A percentile compares a stretch with the other conserved stretches of the same genome.
These are phyloP conservation scores for Osmerus mordax DNA, from an alignment of 2,113 vertebrate genomes.

Conservation along the genomic window DNA sequence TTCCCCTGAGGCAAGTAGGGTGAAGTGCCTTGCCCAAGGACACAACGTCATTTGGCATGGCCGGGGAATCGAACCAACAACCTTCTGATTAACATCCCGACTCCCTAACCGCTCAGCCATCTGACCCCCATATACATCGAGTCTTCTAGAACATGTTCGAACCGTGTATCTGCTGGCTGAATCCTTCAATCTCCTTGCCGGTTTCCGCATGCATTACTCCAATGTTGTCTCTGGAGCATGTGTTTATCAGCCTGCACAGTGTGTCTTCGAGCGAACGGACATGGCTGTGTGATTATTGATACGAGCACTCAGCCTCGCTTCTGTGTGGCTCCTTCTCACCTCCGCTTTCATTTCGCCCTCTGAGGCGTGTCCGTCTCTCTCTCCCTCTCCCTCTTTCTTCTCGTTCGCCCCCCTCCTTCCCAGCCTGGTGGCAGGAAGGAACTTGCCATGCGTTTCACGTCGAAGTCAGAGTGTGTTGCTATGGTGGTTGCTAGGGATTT, in stretches of 20 bases:
- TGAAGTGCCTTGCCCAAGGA: too few relatives aligned
- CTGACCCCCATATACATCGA: too few relatives aligned
- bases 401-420: conserved; percentile 20
- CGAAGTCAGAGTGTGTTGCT: conserved; percentile 73
- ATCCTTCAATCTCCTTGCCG: not conserved
- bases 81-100: too few relatives aligned
- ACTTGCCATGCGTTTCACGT: conserved; percentile 78
- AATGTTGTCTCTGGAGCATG: not conserved
- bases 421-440: conserved; percentile 54
- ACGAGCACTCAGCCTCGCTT: conserved; percentile 12
- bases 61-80: too few relatives aligned
- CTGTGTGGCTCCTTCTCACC: conserved; percentile 22
- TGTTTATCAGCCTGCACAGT: conserved; percentile 17
- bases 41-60: too few relatives aligned
- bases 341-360: conserved; percentile 50
- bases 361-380: conserved; percentile 43
- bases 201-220: conserved; percentile 9
- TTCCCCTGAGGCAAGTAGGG: too few relatives aligned
- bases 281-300: conserved; percentile 35
- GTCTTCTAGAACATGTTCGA: not conserved
- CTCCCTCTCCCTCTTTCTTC: not conserved
- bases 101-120: too few relatives aligned
- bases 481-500: conserved; percentile 81
- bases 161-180: not conserved
- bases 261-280: conserved; percentile 11